These are phyloP conservation scores for Lacerta viridis DNA, from an alignment of 2,797 vertebrate species.

Conservation along the genomic window DNA sequence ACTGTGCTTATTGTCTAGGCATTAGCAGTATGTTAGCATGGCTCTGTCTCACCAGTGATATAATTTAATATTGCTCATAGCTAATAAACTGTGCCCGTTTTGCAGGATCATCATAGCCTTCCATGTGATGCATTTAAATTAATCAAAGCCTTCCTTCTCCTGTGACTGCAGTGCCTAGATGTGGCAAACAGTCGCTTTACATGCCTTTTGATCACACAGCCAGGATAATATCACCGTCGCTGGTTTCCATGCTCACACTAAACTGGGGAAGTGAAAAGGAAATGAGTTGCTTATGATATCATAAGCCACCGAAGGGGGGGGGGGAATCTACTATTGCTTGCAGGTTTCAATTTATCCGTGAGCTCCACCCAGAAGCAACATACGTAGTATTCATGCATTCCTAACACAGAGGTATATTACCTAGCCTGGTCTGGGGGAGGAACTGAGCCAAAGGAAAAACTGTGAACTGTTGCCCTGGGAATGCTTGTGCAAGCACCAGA, in stretches of 20 bases:
- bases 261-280: not conserved
- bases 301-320: too few relatives aligned
- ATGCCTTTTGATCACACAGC: not conserved
- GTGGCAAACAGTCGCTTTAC: not conserved
- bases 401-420: not conserved
- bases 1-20: too few relatives aligned
- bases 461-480: not conserved
- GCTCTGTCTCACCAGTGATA: too few relatives aligned
- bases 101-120: slow-evolving; percentile 39
- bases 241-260: not conserved
- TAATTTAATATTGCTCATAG: slow-evolving; percentile 18
- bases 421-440: not conserved
- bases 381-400: not conserved
- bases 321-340: not conserved
- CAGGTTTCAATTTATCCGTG: not conserved
- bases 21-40: too few relatives aligned
- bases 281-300: not conserved
- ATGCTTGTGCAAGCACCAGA: not conserved
- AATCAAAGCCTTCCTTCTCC: slow-evolving; percentile 33
- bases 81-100: slow-evolving; percentile 24
- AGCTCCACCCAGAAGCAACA: not conserved
- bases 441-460: slow-evolving; percentile 6
- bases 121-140: slow-evolving; percentile 28
- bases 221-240: not conserved
- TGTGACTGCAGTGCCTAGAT: not conserved